Evolutionary conservation across 1,140 invertebrate species (phyloP).

Genomic region (Akabosia matsudoensis): DNA sequence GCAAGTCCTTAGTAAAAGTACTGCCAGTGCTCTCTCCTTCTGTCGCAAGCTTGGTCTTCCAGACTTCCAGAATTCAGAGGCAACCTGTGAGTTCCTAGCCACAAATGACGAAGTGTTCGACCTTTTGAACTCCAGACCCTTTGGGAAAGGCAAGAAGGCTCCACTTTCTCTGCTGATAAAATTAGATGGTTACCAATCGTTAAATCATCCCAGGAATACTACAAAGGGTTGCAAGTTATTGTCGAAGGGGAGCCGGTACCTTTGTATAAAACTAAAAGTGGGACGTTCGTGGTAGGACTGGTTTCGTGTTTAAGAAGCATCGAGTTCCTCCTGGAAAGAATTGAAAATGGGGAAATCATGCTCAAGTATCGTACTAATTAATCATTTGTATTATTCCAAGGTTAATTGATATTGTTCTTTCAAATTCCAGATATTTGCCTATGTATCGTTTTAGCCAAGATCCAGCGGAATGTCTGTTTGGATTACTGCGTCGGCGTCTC

Average conservation of each 20-base stretch:
- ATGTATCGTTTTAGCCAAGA: constrained; percentile 51
- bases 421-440: constrained; percentile 36
- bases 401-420: not conserved
- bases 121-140: not conserved
- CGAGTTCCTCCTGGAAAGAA: not conserved
- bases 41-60: not conserved
- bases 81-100: not conserved
- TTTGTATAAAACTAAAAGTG: not conserved
- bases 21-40: not conserved
- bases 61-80: not conserved
- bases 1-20: not conserved
- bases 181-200: not conserved
- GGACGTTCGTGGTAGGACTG: not conserved
- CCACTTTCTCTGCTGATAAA: not conserved
- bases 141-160: not conserved
- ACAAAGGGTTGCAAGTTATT: not conserved
- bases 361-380: not conserved
- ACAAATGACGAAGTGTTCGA: not conserved
- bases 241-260: not conserved
- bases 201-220: not conserved
- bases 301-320: not conserved
- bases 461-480: constrained; percentile 53
- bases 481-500: constrained; percentile 48
- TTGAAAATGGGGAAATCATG: not conserved
- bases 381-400: not conserved